Base-by-base conservation (phyloP, 2,797 vertebrate species). In the Enteromius fasciolatus region DNA sequence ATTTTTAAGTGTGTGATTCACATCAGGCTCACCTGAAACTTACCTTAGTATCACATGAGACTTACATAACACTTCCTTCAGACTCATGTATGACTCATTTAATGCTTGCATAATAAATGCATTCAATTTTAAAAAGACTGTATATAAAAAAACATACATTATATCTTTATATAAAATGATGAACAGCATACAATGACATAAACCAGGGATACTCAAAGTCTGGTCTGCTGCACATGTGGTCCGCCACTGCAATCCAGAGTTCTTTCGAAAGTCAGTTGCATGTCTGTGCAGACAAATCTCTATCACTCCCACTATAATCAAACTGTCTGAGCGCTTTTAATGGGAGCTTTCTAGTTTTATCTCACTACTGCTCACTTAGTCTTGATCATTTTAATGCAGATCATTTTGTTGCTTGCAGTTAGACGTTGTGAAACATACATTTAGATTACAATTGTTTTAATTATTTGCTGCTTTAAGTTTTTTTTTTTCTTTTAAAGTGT, bases 31-130 rank as follows among this genome's bases (percentile, higher is more conserved):
- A 75, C 50, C 31, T 41, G 11, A 69, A 17, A 41, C 23, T 63
- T 36, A 36, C 44, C 20, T 39, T 36, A 74, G 18, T 28, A 5
- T 73, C 11, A 48, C 15, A 0, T 59, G 4, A 57, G 50, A 57
- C 48, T 63, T 59, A 7, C 10, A 5, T 73, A 31, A 73, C 8
- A 44, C 23, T 33, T 61, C 44, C 7, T 50, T 66, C 7, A 66
- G 44, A 66, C 28, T 66, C 4, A 11, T 54, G 5, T 54, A 36
- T 54, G 50, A 75, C 72, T 57, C 10, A 14, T 57, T 31, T n/a
- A 61, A 70, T 72, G 52, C 67, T 46, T 72, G 18, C 78, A 18
- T 72, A 17, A 33, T 23, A 17, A 68, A 69, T 44, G 2, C 50
- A 69, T 54, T 57, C 7, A 15, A 11, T 72, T 33, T 31, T n/a